A percentile compares a stretch with the other conserved stretches of the same genome.
These are phyloP conservation scores for Sepioteuthis lessoniana DNA, from an alignment of 2,888 invertebrate genomes.

Conservation along the genomic window DNA sequence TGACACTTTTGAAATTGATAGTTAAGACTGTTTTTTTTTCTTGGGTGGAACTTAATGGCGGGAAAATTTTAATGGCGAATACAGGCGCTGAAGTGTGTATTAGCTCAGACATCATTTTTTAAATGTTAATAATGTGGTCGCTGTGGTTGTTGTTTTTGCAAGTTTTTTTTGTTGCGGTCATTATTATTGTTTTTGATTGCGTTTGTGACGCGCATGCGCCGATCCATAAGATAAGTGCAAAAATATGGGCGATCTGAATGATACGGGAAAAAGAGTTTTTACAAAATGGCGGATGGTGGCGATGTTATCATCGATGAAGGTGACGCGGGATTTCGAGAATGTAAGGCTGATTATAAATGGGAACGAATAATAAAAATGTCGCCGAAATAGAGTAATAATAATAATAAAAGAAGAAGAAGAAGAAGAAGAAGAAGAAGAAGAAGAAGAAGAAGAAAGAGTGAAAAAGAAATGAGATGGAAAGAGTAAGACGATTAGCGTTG, in stretches of 20 bases:
- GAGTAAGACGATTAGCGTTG: background rate
- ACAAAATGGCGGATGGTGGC: conserved; percentile 7
- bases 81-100: conserved; percentile 1
- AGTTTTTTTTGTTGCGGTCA: background rate
- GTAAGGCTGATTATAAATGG: background rate
- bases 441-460: background rate
- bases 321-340: background rate
- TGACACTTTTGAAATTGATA: conserved; percentile 21
- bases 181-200: background rate
- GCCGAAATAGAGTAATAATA: background rate
- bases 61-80: background rate
- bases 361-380: background rate
- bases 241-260: background rate
- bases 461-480: background rate
- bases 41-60: background rate
- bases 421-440: background rate
- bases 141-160: background rate
- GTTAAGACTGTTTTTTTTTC: background rate
- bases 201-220: conserved; percentile 6
- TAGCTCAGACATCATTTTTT: background rate
- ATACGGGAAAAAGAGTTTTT: background rate
- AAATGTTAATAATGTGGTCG: background rate
- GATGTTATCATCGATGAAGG: background rate
- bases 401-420: background rate
- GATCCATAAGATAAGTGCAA: background rate